Base-by-base conservation (phyloP, 2,113 vertebrate species). In the Rhinoderma darwinii region DNA sequence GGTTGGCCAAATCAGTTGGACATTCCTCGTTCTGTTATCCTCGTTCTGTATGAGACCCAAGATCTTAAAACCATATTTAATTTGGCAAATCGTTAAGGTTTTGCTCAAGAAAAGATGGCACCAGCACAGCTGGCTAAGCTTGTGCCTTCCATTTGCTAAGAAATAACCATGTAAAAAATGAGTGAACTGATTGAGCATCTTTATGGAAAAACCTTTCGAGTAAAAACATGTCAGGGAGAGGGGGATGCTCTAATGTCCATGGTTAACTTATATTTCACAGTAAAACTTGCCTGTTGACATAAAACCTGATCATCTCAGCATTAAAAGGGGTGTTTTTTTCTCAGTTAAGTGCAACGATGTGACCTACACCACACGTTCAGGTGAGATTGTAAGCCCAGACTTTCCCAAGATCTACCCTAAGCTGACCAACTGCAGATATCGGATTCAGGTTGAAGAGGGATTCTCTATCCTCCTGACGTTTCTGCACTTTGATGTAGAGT, bases 401-500 rank as follows among this genome's bases (percentile, higher is more conserved):
- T 95, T 94, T 89, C 95, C 95, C 0, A 61, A 37, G 74, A 86
- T 92, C 0, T 96, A 96, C 88, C 95, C 96, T 35, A 92, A 88
- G 30, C 94, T 96, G 91, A 94, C 92, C 80, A 91, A 83, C 27
- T 96, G 96, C 90, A 90, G 92, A 88, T 95, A 92, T 91, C 89
- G 88, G 84, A 94, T 95, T 88, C 90, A 3, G 54, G 89, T 96
- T 47, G 92, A 94, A 39, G 92, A 95, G 22, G 95, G 96, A 22
- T 95, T 95, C 93, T 89, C 89, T 50, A 56, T 96, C 83, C 66
- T 43, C 5, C 89, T 97, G 88, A 94, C 95, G 41, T 97, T 97
- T 20, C 77, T 88, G 89, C 94, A 91, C 35, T 97, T 97, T 73
- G 92, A 96, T 1, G 89, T 97, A 70, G 96, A 94, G 86, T 68